phyloP scores from a whole-genome alignment of 2,797 vertebrate genomes.

The Notoglanidium macrostoma region DNA sequence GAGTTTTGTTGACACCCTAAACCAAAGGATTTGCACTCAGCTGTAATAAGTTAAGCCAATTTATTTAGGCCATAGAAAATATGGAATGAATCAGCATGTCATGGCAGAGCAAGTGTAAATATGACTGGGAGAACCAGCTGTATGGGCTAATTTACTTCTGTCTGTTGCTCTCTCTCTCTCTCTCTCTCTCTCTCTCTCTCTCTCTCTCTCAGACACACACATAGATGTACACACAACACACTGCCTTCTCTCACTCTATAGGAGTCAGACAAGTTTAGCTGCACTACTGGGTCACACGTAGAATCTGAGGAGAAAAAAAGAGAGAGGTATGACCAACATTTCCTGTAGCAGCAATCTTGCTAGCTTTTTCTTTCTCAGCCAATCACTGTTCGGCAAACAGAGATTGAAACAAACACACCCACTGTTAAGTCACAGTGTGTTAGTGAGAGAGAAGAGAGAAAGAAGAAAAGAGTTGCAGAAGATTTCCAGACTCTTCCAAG shows the following conservation, averaged over 20 bases:
- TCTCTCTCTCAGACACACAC: background rate
- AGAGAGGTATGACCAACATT: slow-evolving; percentile 2
- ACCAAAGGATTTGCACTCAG: background rate
- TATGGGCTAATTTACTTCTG: no score
- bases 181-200: background rate
- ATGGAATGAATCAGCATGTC: background rate
- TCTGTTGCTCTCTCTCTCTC: background rate
- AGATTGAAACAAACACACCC: slow-evolving; percentile 47
- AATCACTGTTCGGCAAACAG: slow-evolving; percentile 52
- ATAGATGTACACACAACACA: background rate
- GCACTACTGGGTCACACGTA: background rate
- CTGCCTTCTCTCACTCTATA: background rate
- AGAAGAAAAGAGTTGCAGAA: background rate
- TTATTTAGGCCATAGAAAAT: background rate
- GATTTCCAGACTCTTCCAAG: background rate
- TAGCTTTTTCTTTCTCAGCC: slow-evolving; percentile 19
- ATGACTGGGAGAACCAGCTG: background rate
- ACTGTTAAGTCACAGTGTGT: slow-evolving; percentile 26
- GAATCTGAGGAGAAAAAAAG: background rate
- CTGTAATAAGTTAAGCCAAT: background rate
- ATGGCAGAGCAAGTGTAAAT: background rate
- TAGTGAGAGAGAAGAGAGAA: background rate
- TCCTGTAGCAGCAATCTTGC: background rate
- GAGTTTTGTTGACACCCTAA: background rate
- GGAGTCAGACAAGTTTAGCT: background rate